A percentile compares a stretch with the other conserved stretches of the same genome.
These are phyloP conservation scores for Circaetus gallicus DNA, from an alignment of 2,113 vertebrate genomes.

Conservation along the genomic window DNA sequence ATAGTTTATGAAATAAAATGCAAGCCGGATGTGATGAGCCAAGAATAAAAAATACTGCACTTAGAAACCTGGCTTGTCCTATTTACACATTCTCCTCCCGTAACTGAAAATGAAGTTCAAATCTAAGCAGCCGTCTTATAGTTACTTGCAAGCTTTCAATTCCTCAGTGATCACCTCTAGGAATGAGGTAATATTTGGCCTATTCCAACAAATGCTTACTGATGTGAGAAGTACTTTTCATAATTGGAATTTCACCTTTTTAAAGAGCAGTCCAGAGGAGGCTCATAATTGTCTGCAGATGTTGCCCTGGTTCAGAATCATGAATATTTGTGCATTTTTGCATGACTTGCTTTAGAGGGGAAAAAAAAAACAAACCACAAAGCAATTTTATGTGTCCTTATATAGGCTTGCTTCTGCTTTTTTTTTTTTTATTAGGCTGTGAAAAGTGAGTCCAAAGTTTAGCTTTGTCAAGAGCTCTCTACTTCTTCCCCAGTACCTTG, in stretches of 20 bases:
- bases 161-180: not conserved
- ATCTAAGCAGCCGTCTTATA: not conserved
- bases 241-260: not conserved
- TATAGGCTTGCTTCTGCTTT: not conserved
- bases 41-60: conserved; percentile 37
- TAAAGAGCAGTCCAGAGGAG: not conserved
- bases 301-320: not conserved
- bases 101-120: not conserved
- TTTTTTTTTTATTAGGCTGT: not conserved
- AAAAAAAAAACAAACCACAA: not conserved
- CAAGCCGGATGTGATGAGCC: conserved; percentile 16
- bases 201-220: not conserved
- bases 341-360: not conserved
- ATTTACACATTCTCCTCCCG: not conserved
- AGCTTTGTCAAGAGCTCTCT: not conserved
- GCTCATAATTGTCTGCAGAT: not conserved
- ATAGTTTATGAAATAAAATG: conserved; percentile 50
- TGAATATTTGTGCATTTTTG: not conserved
- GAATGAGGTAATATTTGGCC: not conserved
- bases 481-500: not conserved
- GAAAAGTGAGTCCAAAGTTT: not conserved
- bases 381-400: not conserved
- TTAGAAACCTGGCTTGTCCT: conserved; percentile 55
- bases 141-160: not conserved
- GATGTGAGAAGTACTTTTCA: not conserved